These are phyloP conservation scores for Tyto alba DNA, from an alignment of 2,113 vertebrate genomes.

Conservation along the genomic window DNA sequence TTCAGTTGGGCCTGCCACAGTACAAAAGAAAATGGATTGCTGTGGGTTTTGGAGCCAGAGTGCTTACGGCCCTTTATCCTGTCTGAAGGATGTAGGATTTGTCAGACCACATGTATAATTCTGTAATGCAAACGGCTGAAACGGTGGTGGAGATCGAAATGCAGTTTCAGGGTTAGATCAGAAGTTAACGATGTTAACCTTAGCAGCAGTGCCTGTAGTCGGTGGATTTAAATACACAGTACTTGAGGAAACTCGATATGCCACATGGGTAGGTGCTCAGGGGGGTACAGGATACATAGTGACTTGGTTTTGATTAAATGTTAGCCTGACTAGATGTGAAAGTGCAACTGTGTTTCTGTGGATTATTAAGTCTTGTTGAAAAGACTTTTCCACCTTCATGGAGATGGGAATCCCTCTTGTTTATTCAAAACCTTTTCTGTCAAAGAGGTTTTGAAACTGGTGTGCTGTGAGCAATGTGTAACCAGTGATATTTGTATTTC, in stretches of 20 bases:
- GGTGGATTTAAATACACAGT: neutral
- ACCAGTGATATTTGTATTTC: neutral
- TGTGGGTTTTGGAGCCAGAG: neutral
- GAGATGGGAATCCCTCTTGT: neutral
- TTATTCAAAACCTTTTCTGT: neutral
- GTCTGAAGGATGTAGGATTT: neutral
- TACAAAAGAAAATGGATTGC: neutral
- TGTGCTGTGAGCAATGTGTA: neutral
- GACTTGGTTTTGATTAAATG: neutral
- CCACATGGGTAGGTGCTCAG: accelerated
- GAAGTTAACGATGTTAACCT: neutral
- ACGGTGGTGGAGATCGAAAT: neutral
- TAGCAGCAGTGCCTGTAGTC: neutral
- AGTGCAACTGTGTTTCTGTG: neutral
- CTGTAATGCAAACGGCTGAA: neutral
- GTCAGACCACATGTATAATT: neutral
- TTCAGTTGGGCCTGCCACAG: neutral
- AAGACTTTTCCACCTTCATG: neutral
- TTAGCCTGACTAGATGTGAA: neutral
- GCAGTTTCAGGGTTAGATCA: neutral
- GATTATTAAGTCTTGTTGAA: neutral
- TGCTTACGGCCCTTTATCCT: accelerated
- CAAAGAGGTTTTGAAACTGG: neutral
- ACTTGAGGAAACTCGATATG: neutral
- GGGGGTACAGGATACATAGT: accelerated